Conservation (phyloP, 2,888 invertebrate genomes). For the Sepiola atlantica region DNA sequence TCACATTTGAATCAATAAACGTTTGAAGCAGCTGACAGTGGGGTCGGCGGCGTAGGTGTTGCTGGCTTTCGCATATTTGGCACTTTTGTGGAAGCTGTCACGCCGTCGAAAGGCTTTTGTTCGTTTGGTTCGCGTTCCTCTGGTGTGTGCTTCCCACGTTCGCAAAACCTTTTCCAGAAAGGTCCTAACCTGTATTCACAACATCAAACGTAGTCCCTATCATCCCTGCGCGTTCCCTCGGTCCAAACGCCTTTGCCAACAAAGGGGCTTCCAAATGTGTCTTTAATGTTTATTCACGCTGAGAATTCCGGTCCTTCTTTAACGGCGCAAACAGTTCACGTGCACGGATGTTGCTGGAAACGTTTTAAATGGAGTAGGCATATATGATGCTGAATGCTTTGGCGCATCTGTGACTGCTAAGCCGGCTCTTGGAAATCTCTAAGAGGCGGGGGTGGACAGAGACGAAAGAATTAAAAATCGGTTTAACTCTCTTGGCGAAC, state of each 20-base stretch:
- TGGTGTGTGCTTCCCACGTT: background rate
- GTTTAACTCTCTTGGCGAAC: background rate
- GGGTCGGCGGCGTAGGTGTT: background rate
- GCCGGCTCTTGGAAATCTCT: background rate
- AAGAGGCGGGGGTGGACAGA: background rate
- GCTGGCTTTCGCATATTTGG: background rate
- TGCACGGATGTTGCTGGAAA: background rate
- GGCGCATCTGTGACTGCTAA: background rate
- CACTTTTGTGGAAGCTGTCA: background rate
- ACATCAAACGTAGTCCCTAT: conserved; percentile 8
- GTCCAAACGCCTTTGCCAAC: background rate
- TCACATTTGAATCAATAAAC: background rate
- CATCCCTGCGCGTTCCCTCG: background rate
- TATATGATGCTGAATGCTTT: too few relatives aligned
- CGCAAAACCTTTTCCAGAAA: background rate
- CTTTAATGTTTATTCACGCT: background rate
- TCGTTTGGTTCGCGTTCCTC: background rate
- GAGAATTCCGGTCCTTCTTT: background rate
- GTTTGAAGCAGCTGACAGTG: background rate
- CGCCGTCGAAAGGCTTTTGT: background rate
- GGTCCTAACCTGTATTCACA: conserved; percentile 7
- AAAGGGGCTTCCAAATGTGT: background rate
- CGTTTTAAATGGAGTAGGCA: background rate
- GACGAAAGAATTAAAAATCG: background rate
- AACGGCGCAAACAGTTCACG: background rate